Conservation (phyloP, 2,888 invertebrate species). For the Falcaria lacertinaria region DNA sequence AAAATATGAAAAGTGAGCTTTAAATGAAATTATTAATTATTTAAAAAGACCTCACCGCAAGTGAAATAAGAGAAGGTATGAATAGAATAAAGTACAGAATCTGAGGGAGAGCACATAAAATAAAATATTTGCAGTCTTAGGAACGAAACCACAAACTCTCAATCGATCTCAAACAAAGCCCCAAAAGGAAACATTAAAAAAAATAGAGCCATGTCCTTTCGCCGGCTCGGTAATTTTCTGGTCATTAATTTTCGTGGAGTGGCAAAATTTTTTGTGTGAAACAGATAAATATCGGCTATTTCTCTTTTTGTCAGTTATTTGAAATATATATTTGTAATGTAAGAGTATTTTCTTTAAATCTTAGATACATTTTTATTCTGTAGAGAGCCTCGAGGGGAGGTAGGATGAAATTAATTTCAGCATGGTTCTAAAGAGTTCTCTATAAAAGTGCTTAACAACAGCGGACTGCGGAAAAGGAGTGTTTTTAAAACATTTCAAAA, state of each 20-base stretch:
- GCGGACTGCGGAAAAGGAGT: background rate
- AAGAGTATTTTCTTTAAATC: background rate
- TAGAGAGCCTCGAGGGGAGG: background rate
- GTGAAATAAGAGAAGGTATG: no score
- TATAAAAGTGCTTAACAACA: background rate
- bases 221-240: conserved; percentile 1
- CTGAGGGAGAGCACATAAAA: no score
- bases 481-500: no score
- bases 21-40: no score
- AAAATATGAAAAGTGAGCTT: no score
- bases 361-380: background rate
- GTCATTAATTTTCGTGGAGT: background rate
- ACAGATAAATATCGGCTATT: conserved; percentile 2
- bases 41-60: no score
- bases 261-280: conserved; percentile 1
- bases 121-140: no score
- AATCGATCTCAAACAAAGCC: no score
- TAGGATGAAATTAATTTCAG: background rate
- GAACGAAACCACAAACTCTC: no score
- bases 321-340: no score
- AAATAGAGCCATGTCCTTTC: conserved; percentile 1
- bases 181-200: background rate
- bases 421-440: background rate
- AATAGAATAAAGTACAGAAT: no score
- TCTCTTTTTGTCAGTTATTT: conserved; percentile 2